Evolutionary conservation across 1,140 invertebrate species (phyloP), one percentile per base, ranked within the genome.

Genomic region (Galleria mellonella): DNA sequence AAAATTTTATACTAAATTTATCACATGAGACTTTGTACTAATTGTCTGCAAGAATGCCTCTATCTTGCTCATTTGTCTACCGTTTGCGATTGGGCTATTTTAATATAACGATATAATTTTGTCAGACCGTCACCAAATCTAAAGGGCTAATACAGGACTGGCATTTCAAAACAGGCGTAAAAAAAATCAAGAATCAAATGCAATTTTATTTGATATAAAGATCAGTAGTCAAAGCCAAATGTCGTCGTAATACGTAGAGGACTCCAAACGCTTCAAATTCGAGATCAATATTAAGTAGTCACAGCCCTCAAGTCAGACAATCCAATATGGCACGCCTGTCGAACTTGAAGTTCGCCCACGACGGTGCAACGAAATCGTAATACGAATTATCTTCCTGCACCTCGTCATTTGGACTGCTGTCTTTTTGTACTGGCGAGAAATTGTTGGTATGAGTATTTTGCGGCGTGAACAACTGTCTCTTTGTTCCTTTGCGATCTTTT

Each of bases 301-400:
- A 7, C 29, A 11, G 10, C 15, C 2, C 69, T 83, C 72, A 85
- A 62, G 69, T 78, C 12, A 85, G 77, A 55, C 88, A 89, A 27
- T 89, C 87, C 43, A 89, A 69, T 14, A 90, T 89, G 9, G 88
- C 89, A 38, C 77, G 81, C 50, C 63, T 76, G 53, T 90, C 86
- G 65, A 89, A 90, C 59, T 88, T 90, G 56, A 90, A 90, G 62
- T 89, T 88, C 1, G 87, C 69, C 89, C 89, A 90, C 8, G 88
- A 89, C 8, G 88, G 87, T 2, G 89, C 87, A 36, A 83, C 77
- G 41, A 89, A 89, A 43, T 78, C 76, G 5, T 69, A 54, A 45
- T 62, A 69, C 5, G 30, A 29, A 15, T 42, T 53, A 32, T 69
- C 63, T 8, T 40, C 37, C 7, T 14, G 1, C 7, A 17, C 12